Conservation (phyloP, 2,888 invertebrate genomes). For the Schizotus pectinicornis region DNA sequence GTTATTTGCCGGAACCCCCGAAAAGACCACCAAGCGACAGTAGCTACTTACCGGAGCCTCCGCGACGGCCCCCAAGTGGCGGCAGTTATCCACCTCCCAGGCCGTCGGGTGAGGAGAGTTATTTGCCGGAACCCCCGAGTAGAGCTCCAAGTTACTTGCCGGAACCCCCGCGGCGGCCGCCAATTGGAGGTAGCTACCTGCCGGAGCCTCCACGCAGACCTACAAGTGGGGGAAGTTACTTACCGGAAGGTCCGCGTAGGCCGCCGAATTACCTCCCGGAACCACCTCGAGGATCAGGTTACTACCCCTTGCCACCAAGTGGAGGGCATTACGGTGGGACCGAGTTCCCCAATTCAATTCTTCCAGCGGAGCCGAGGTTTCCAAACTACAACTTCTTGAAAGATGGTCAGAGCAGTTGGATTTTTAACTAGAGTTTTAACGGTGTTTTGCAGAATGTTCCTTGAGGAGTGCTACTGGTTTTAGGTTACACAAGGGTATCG, state of each 20-base stretch:
- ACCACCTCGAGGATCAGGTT: conserved; percentile 24
- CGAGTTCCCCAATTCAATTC: conserved; percentile 45
- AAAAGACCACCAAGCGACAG: too few relatives aligned
- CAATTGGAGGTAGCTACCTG: conserved; percentile 28
- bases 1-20: too few relatives aligned
- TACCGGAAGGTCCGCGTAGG: conserved; percentile 6
- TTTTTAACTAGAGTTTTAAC: not conserved
- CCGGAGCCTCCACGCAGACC: conserved; percentile 24
- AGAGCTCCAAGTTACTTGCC: conserved; percentile 11
- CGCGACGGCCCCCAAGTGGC: not conserved
- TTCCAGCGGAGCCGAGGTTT: conserved; percentile 45
- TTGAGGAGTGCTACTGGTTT: conserved; percentile 78
- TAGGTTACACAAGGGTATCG: conserved; percentile 71
- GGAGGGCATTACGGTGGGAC: conserved; percentile 37
- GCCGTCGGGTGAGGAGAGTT: too few relatives aligned
- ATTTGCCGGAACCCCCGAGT: not conserved
- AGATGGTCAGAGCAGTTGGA: conserved; percentile 47
- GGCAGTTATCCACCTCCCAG: conserved; percentile 8
- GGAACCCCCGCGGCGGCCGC: not conserved
- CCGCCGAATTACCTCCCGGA: conserved; percentile 17
- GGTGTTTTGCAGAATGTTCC: conserved; percentile 68
- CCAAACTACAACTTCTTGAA: conserved; percentile 46
- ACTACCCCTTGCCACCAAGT: conserved; percentile 7
- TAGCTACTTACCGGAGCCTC: not conserved
- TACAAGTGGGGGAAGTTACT: conserved; percentile 17